A percentile compares a stretch with the other conserved stretches of the same genome.
Evolutionary conservation across 2,113 vertebrate genomes (phyloP).

Genomic region (Cheirogaleus medius): DNA sequence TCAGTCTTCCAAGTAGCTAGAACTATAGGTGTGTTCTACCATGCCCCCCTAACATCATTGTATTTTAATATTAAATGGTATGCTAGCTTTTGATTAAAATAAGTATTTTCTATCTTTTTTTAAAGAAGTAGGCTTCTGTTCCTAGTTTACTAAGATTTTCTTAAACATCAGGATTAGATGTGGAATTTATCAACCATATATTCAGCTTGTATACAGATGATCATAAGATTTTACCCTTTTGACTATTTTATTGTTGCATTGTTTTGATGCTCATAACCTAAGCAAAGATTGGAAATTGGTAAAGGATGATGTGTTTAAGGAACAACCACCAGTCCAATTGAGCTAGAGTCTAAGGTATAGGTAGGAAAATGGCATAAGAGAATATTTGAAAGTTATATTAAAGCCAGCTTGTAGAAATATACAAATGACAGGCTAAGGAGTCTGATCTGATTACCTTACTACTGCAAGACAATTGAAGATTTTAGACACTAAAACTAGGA

Average conservation of each 20-base stretch:
- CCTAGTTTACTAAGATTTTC: constrained; percentile 23
- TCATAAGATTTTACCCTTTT: constrained; percentile 17
- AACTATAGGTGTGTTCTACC: not conserved
- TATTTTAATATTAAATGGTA: constrained; percentile 1
- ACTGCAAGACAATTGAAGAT: not conserved
- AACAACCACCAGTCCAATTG: not conserved
- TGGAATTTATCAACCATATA: not conserved
- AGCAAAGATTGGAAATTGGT: not conserved
- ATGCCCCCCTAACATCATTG: not conserved
- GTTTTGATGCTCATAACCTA: not conserved
- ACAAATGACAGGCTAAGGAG: not conserved
- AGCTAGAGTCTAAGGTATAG: not conserved
- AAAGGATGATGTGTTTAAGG: not conserved
- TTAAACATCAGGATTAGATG: not conserved
- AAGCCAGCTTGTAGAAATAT: not conserved
- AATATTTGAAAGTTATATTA: not conserved
- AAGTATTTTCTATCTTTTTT: not conserved
- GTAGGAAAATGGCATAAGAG: not conserved
- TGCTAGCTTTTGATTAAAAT: not conserved
- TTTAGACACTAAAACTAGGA: not conserved
- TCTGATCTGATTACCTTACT: not conserved
- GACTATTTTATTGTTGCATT: not conserved
- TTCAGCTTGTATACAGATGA: not conserved
- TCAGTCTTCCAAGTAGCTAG: not conserved
- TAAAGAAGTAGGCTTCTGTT: not conserved